Percentiles rank a stretch among this genome's conserved stretches.
These are phyloP conservation scores for Macrosiphum euphorbiae DNA, from an alignment of 2,888 invertebrate species.

Conservation along the genomic window DNA sequence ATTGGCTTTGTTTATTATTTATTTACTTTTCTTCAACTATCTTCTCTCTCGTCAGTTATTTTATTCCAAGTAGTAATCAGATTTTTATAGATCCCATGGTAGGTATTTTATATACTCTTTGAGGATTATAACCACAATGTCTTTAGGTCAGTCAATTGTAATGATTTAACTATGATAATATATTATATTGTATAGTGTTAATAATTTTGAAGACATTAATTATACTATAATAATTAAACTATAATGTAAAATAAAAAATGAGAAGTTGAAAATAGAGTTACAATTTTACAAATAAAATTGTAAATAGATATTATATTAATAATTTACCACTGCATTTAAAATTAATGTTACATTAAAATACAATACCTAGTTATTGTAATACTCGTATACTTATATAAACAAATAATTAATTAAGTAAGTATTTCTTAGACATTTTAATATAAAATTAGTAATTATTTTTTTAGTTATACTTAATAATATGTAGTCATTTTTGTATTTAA, in stretches of 20 bases:
- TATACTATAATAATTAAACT: neutral
- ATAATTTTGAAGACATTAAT: neutral
- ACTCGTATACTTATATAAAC: neutral
- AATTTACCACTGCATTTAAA: no score
- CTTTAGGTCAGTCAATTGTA: neutral
- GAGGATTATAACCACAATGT: neutral
- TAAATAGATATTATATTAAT: no score
- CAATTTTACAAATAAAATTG: neutral
- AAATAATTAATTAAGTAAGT: neutral
- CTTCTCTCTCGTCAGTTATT: slow-evolving; percentile 26
- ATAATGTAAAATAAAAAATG: neutral
- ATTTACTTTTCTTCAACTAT: slow-evolving; percentile 47
- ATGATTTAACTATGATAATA: neutral
- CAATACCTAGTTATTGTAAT: neutral
- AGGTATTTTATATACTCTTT: slow-evolving; percentile 23
- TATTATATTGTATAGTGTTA: neutral
- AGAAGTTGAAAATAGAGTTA: neutral
- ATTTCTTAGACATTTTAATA: neutral
- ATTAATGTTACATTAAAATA: neutral
- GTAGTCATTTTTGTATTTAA: neutral
- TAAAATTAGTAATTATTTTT: neutral
- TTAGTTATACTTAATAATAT: neutral
- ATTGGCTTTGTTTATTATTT: slow-evolving; percentile 60
- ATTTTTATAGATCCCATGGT: slow-evolving; percentile 14
- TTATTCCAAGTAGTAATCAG: slow-evolving; percentile 25